Conservation (phyloP, 2,113 vertebrate species). For the Spilogale gracilis region DNA sequence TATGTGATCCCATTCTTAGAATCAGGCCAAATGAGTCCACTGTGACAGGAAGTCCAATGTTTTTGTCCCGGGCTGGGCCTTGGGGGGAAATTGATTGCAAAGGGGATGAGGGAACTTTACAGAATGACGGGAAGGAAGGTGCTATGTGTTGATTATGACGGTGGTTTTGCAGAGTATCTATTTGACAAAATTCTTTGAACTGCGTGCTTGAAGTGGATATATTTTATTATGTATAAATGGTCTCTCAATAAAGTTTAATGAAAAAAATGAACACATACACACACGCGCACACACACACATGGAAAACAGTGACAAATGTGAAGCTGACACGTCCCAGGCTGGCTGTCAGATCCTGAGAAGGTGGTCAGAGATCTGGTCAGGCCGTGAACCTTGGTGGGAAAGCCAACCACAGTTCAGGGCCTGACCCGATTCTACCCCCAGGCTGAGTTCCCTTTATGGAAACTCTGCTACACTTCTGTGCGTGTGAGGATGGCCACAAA, state of each 20-base stretch:
- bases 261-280: not conserved
- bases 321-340: not conserved
- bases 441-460: not conserved
- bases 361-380: not conserved
- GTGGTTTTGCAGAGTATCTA: not conserved
- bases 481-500: not conserved
- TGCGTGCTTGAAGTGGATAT: not conserved
- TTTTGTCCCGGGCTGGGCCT: not conserved
- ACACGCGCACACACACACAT: not conserved
- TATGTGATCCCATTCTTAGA: not conserved
- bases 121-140: accelerated
- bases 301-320: not conserved
- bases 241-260: not conserved
- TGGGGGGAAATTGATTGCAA: not conserved
- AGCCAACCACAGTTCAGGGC: not conserved
- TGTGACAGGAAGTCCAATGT: not conserved
- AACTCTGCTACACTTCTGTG: not conserved
- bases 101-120: not conserved
- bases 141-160: not conserved
- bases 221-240: conserved; percentile 42
- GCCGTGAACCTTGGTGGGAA: not conserved
- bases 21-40: not conserved
- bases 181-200: conserved; percentile 16
- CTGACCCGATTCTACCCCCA: not conserved
- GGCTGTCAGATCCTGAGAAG: not conserved